Base-by-base conservation (phyloP, 1,140 invertebrate species). In the Mercenaria mercenaria region DNA sequence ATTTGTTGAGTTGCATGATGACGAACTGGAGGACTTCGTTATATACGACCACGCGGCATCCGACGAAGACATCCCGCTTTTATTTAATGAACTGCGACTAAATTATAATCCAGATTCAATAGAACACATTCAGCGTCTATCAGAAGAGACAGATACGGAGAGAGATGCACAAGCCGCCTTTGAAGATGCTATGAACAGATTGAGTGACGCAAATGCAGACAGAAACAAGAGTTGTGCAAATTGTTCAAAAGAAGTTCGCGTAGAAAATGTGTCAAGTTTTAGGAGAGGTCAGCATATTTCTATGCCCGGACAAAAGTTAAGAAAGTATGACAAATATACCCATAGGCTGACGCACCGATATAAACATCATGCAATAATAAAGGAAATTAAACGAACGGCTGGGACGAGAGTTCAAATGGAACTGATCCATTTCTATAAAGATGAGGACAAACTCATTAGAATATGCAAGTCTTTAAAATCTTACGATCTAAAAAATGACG, bases 221-320 rank as follows among this genome's bases (percentile, higher is more conserved):
- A 56, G 15, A 52, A 39, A 41, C 34, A 87, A 67, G 29, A 79
- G 84, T 39, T 88, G 86, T 37, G 64, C 26, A 20, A 52, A 23
- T 37, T 88, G 85, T 64, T 34, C 85, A 11, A 79, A 69, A 52
- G 59, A 43, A 50, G 50, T 11, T 15, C 43, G 61, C 29, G 61
- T 77, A 32, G 52, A 37, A 23, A 39, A 56, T 34, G 77, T 79
- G 0, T 37, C 37, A n/a, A 15, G 41, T 37, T 80, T 88, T 34
- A 34, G 10, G 26, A 79, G 10, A 67, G 85, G 85, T 26, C 85
- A 88, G 23, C 85, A 88, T 29, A 80, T 88, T 34, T 67, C 85
- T 2, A 80, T 88, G 74, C 85, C 85, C 0, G 85, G 85, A 10
- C 29, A 64, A 26, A 43, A 10, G 6, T 4, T 32, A 0, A 18